Conservation (phyloP, 2,888 invertebrate genomes). For the Drosophila anceps region DNA sequence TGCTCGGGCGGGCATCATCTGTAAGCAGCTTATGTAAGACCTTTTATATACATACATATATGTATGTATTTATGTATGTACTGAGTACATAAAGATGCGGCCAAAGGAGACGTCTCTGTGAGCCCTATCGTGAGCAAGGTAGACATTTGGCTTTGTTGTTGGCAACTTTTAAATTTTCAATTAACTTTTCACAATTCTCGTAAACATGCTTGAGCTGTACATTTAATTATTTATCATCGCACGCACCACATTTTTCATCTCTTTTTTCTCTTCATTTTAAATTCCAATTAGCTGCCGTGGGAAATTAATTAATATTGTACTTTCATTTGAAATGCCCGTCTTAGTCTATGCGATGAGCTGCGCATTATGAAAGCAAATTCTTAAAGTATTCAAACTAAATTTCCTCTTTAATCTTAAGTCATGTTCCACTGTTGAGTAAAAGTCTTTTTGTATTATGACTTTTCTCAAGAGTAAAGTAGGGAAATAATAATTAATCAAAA, state of each 20-base stretch:
- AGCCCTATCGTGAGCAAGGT: not conserved
- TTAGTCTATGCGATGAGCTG: not conserved
- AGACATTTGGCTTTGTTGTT: not conserved
- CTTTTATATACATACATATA: not conserved
- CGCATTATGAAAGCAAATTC: not conserved
- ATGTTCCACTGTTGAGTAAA: not conserved
- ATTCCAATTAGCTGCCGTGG: not conserved
- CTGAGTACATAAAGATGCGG: not conserved
- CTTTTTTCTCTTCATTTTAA: not conserved
- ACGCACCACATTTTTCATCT: not conserved
- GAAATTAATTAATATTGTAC: conserved; percentile 1
- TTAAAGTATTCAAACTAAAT: not conserved
- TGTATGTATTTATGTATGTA: not conserved
- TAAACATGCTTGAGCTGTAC: not conserved
- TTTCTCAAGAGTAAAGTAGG: not conserved
- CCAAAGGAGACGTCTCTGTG: not conserved
- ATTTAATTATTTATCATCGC: conserved; percentile 18
- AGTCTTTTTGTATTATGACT: not conserved
- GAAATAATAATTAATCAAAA: not conserved
- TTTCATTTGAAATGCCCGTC: not conserved
- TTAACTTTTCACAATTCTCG: conserved; percentile 21
- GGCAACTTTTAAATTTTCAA: conserved; percentile 23
- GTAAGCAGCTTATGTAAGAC: conserved; percentile 36
- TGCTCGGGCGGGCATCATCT: not conserved
- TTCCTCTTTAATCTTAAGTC: not conserved